These are phyloP conservation scores for Aplysia californica DNA, from an alignment of 1,140 invertebrate genomes.

Conservation along the genomic window DNA sequence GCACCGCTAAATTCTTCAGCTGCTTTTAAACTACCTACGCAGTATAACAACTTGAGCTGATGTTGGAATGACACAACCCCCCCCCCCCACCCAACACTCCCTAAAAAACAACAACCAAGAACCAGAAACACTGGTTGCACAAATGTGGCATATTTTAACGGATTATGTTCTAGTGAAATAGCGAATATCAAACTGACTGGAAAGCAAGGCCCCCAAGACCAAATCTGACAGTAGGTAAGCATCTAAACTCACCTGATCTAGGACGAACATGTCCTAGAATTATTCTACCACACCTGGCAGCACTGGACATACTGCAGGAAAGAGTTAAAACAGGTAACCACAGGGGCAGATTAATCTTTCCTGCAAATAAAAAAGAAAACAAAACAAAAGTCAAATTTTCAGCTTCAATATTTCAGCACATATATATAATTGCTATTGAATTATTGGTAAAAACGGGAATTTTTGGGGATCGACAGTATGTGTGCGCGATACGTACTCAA, in stretches of 20 bases:
- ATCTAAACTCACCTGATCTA: constrained; percentile 19
- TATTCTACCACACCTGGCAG: constrained; percentile 31
- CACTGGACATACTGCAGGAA: constrained; percentile 31
- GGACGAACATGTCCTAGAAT: constrained; percentile 20
- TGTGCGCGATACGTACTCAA: too few relatives aligned
- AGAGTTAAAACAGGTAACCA: too few relatives aligned
- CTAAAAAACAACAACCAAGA: neutral
- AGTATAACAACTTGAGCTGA: too few relatives aligned
- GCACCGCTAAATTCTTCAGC: too few relatives aligned
- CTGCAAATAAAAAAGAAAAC: too few relatives aligned
- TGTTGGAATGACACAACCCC: neutral
- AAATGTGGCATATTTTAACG: neutral
- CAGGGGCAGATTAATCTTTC: too few relatives aligned
- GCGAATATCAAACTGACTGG: neutral
- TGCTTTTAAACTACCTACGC: too few relatives aligned
- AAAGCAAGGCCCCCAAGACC: neutral
- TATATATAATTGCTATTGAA: too few relatives aligned
- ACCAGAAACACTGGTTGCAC: neutral
- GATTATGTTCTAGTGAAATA: neutral
- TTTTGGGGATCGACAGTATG: too few relatives aligned
- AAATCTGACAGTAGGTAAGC: neutral
- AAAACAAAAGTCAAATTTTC: too few relatives aligned
- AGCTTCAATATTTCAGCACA: too few relatives aligned
- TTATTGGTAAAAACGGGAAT: too few relatives aligned
- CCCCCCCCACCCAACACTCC: neutral